Evolutionary conservation across 2,888 invertebrate genomes (phyloP).

Genomic region (Busseola fusca): DNA sequence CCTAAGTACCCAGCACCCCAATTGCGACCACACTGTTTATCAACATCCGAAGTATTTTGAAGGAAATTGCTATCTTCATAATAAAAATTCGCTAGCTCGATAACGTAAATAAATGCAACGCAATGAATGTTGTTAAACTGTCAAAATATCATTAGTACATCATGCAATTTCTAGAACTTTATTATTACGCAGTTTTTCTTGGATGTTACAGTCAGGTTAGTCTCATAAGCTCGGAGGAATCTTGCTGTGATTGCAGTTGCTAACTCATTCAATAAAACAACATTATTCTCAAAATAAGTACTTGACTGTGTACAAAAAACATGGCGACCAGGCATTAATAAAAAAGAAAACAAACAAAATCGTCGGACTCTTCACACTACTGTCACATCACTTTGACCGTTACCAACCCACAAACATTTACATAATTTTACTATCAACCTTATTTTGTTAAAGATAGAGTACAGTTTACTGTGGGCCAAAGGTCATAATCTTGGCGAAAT

Average conservation of each 20-base stretch:
- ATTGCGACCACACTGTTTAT: too few species aligned
- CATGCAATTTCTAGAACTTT: too few species aligned
- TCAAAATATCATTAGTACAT: too few species aligned
- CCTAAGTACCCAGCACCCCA: too few species aligned
- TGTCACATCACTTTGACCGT: conserved; percentile 77
- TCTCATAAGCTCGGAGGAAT: not conserved
- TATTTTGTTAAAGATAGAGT: conserved; percentile 48
- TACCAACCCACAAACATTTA: conserved; percentile 63
- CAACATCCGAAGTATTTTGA: too few species aligned
- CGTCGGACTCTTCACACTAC: conserved; percentile 62
- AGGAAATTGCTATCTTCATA: too few species aligned
- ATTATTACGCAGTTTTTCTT: too few species aligned
- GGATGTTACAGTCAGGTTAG: too few species aligned
- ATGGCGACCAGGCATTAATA: conserved; percentile 51
- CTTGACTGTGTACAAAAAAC: conserved; percentile 49
- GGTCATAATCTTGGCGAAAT: conserved; percentile 63
- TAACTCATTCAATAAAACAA: conserved; percentile 15
- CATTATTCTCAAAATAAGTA: conserved; percentile 43
- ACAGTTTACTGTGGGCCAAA: conserved; percentile 28
- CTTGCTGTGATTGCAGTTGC: not conserved
- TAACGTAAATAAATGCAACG: too few species aligned
- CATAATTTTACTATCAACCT: conserved; percentile 37
- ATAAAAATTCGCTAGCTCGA: too few species aligned
- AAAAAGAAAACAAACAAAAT: conserved; percentile 69
- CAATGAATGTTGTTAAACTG: too few species aligned